phyloP scores from a whole-genome alignment of 37 sponge, comb jelly and placozoan genomes.

The Mnemiopsis leidyi region DNA sequence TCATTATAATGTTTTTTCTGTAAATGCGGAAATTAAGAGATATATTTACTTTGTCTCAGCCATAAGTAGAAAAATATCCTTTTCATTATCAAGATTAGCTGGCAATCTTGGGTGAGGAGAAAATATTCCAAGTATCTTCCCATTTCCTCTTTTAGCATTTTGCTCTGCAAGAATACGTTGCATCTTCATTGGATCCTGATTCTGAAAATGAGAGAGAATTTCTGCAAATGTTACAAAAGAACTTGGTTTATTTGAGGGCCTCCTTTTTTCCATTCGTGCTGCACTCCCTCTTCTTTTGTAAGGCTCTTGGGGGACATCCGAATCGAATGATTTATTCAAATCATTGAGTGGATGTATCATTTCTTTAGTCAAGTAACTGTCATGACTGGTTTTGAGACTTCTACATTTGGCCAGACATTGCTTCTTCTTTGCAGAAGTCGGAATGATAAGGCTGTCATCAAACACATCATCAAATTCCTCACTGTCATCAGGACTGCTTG shows the following conservation, averaged over 20 bases:
- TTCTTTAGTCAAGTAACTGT: neutral
- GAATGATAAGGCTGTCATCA: neutral
- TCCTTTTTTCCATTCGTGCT: slow-evolving; percentile 22
- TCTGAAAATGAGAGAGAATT: slow-evolving; percentile 59
- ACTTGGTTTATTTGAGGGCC: slow-evolving; percentile 24
- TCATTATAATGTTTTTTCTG: too few relatives aligned
- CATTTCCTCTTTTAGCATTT: slow-evolving; percentile 48
- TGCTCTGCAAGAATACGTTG: neutral
- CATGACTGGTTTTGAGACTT: neutral
- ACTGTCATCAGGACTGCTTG: neutral
- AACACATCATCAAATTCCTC: slow-evolving; percentile 43
- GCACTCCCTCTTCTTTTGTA: slow-evolving; percentile 37
- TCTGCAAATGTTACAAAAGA: slow-evolving; percentile 18
- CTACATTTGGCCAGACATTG: neutral
- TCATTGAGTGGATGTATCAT: slow-evolving; percentile 6
- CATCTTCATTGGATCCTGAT: slow-evolving; percentile 37
- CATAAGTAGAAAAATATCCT: slow-evolving; percentile 45
- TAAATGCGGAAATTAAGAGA: neutral
- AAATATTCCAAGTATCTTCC: slow-evolving; percentile 45
- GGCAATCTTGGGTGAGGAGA: slow-evolving; percentile 55
- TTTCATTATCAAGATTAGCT: neutral
- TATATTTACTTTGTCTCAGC: slow-evolving; percentile 54
- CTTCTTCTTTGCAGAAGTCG: neutral
- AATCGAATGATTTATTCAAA: slow-evolving; percentile 12
- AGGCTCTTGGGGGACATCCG: neutral